Evolutionary conservation across 2,888 invertebrate species (phyloP).

Genomic region (Ophioninae sp.): DNA sequence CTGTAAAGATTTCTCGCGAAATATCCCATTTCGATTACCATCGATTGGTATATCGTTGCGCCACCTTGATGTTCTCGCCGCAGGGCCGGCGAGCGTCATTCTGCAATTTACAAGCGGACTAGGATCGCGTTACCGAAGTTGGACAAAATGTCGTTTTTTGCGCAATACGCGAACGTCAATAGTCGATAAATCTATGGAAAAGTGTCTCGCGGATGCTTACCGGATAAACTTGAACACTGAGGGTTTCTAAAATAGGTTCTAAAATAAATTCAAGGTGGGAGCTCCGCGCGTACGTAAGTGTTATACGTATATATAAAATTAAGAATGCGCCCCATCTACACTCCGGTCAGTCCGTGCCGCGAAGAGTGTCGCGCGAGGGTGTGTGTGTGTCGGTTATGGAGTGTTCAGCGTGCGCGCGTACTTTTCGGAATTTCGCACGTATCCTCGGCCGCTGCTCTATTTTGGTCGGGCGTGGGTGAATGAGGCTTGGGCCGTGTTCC

Average conservation of each 20-base stretch:
- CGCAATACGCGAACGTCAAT: not conserved
- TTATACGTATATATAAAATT: slow-evolving; percentile 6
- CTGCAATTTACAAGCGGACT: not conserved
- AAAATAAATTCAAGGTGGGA: slow-evolving; percentile 42
- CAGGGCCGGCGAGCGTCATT: not conserved
- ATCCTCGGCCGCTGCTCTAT: slow-evolving; percentile 67
- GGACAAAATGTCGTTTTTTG: not conserved
- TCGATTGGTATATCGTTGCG: not conserved
- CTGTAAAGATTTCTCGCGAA: not conserved
- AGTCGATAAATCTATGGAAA: not conserved
- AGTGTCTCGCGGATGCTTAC: not conserved
- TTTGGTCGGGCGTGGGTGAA: slow-evolving; percentile 77
- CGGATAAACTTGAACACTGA: not conserved
- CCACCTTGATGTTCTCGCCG: not conserved
- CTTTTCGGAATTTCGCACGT: slow-evolving; percentile 71
- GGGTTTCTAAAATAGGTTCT: not conserved
- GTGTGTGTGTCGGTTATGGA: slow-evolving; percentile 65
- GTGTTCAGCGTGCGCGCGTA: slow-evolving; percentile 66
- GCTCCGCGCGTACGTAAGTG: not conserved
- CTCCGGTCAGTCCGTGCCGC: slow-evolving; percentile 59
- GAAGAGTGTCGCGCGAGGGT: slow-evolving; percentile 41
- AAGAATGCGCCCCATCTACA: slow-evolving; percentile 46
- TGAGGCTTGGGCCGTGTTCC: slow-evolving; percentile 64
- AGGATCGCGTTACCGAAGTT: not conserved
- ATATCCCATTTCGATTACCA: not conserved